These are phyloP conservation scores for Nannoperca obscura DNA, from an alignment of 2,797 vertebrate species.

Conservation along the genomic window DNA sequence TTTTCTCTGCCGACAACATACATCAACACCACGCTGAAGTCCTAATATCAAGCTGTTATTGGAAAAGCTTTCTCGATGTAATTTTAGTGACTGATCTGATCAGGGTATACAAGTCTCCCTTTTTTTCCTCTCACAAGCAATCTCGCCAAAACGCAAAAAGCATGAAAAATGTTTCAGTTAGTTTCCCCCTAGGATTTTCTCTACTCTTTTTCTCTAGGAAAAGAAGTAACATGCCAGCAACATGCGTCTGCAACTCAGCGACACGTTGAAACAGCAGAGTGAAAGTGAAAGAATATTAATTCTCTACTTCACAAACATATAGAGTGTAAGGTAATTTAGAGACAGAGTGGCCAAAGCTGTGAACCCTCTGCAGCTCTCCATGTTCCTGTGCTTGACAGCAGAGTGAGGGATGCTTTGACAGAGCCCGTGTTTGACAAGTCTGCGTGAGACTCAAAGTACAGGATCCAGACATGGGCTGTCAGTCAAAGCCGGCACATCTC, in stretches of 20 bases:
- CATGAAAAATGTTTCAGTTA: constrained; percentile 64
- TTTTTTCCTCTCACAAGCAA: constrained; percentile 52
- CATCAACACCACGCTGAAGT: constrained; percentile 70
- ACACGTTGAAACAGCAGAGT: constrained; percentile 22
- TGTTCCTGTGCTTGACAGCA: constrained; percentile 71
- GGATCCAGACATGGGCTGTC: constrained; percentile 83
- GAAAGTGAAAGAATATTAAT: constrained; percentile 38
- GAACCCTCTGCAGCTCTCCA: constrained; percentile 56
- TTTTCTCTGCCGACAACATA: constrained; percentile 75
- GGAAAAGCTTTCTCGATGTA: constrained; percentile 70
- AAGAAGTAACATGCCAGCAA: constrained; percentile 54
- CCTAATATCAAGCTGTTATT: constrained; percentile 79
- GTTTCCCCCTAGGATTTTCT: constrained; percentile 40
- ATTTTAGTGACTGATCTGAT: constrained; percentile 78
- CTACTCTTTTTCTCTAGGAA: constrained; percentile 13
- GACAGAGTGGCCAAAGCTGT: constrained; percentile 65
- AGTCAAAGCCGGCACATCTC: constrained; percentile 81
- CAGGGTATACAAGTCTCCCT: constrained; percentile 57
- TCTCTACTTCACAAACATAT: constrained; percentile 2
- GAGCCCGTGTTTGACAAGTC: constrained; percentile 81
- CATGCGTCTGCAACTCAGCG: constrained; percentile 44
- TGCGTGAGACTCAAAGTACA: constrained; percentile 80
- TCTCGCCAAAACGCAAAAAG: constrained; percentile 55
- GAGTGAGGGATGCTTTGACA: constrained; percentile 82
- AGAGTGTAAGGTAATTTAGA: constrained; percentile 51